Base-by-base conservation (phyloP, 92 coral and sea anemone genomes). In the Epizoanthus fatuus region DNA sequence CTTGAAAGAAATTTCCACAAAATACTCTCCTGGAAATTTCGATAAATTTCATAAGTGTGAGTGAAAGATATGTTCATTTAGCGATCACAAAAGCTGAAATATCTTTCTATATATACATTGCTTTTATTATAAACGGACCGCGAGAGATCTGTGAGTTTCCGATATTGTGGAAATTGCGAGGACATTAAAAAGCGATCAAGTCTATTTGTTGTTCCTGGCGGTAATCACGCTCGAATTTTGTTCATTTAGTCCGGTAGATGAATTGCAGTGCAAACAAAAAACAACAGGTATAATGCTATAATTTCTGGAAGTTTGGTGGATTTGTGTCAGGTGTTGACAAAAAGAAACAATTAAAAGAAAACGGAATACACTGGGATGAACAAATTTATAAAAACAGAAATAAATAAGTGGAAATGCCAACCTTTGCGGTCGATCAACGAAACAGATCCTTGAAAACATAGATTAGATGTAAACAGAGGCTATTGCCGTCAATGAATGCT, bases 181-280 rank as follows among this genome's bases (percentile, higher is more conserved):
- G 79, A 75, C 81, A 72, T 85, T 89, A 86, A 85, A 85, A 85
- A 83, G 79, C 83, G 83, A 89, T 89, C 86, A 89, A 35, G 64
- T 72, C 56, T 89, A 79, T 85, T 85, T 89, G 81, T 62, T 83
- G 76, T 85, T 79, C 76, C 49, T 62, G 25, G 60, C 75, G 75
- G 62, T 79, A 81, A 85, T 83, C 75, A 58, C 90, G 63, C 78
- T 44, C 62, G 78, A 53, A 35, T 58, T 76, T 62, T 54, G 79
- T 84, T 76, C 70, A 56, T 76, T 77, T 89, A 69, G 89, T 71
- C 71, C 76, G 71, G 40, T 74, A 52, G 89, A 63, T 70, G 81
- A 78, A 76, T 60, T 84, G 64, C 68, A 89, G 72, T 52, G 72
- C 90, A 89, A 85, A 64, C 64, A 85, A 72, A 84, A 51, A 87